A percentile compares a stretch with the other conserved stretches of the same genome.
These are phyloP conservation scores for Bujurquina vittata DNA, from an alignment of 2,113 vertebrate species.

Conservation along the genomic window DNA sequence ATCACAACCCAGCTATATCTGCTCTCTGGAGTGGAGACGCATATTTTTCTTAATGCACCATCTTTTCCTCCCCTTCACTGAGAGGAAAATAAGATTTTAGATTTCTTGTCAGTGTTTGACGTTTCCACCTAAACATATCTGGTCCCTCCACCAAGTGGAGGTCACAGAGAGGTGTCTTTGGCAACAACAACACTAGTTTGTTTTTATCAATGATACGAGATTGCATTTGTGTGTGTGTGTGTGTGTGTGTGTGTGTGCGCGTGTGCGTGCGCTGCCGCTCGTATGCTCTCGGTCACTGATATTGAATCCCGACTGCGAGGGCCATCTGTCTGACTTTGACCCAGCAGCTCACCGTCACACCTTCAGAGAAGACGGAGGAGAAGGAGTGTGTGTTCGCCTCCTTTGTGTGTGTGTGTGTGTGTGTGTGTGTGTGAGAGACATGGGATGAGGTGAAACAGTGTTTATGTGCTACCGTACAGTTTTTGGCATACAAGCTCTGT, in stretches of 20 bases:
- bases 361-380: conserved; percentile 43
- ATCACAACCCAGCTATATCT: conserved; percentile 4
- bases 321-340: conserved; percentile 78
- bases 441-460: not conserved
- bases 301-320: conserved; percentile 70
- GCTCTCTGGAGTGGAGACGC: not conserved
- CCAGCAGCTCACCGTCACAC: conserved; percentile 69
- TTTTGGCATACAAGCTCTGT: conserved; percentile 45
- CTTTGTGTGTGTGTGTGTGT: not conserved
- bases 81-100: not conserved
- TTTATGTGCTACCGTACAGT: conserved; percentile 11
- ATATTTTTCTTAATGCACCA: not conserved
- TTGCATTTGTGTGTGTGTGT: conserved; percentile 2
- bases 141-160: not conserved
- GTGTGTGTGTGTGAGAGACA: not conserved
- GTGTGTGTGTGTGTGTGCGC: conserved; percentile 1
- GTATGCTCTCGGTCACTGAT: conserved; percentile 55
- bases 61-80: not conserved
- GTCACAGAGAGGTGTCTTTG: conserved; percentile 26
- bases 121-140: not conserved
- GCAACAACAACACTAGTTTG: conserved; percentile 4
- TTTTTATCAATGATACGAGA: not conserved
- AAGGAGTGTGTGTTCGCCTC: not conserved
- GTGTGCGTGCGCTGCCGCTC: conserved; percentile 16
- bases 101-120: not conserved